Base-by-base conservation (phyloP, 1,140 invertebrate species). In the Meloidogyne floridensis region DNA sequence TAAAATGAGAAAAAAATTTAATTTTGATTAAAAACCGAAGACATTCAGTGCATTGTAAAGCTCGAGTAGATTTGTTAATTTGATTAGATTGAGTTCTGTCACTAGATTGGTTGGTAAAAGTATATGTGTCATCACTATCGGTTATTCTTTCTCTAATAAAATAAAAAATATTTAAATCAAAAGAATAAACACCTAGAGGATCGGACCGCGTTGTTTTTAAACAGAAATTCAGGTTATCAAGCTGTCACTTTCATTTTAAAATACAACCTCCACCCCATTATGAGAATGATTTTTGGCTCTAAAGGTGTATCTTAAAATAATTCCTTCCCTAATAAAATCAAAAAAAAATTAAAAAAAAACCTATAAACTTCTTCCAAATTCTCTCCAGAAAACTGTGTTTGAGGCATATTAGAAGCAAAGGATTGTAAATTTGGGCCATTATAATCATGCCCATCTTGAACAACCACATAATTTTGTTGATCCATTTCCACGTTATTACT, bases 351-450 rank as follows among this genome's bases (percentile, higher is more conserved):
- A 54, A 6, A 9, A 54, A 54, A 54, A 54, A 32, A 65, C 59
- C 59, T 77, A 70, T 10, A 20, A 18, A 81, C 75, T 84, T 18
- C 80, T 84, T 13, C 73, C 73, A 56, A 81, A 84, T 11, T 73
- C 15, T 42, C 47, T 73, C 18, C 72, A 7, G 18, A 18, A 73
- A 42, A 51, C 9, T 43, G 32, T 4, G 72, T 13, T 13, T 73
- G 72, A 72, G 70, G 9, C 70, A 72, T n/a, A 43, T 43, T 72
- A 43, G 2, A 8, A 11, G 10, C 4, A 72, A 42, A 32, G 42
- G 20, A 8, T 42, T 73, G 32, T 51, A 73, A 13, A 42, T 10
- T n/a, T 8, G 72, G 9, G 13, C 0, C 7, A n/a, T 6, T 65
- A n/a, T 18, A 72, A 6, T 56, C 75, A 77, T 77, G 10, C 75